These are phyloP conservation scores for Melanaphis sacchari DNA, from an alignment of 1,140 invertebrate genomes.

Conservation along the genomic window DNA sequence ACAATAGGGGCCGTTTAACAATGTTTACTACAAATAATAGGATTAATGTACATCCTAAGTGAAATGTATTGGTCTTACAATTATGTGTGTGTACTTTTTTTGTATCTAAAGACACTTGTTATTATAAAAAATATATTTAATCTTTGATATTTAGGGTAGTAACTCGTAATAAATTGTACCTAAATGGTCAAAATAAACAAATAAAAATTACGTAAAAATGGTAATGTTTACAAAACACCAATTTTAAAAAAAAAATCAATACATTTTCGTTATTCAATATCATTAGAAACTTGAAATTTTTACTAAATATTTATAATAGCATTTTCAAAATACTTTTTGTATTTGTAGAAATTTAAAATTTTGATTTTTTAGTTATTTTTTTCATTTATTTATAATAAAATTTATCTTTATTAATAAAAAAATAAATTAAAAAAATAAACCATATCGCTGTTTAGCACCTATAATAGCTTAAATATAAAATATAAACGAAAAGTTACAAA, in stretches of 20 bases:
- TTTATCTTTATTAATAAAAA: too few species aligned
- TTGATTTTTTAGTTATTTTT: too few species aligned
- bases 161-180: background rate
- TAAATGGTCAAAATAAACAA: background rate
- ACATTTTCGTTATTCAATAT: too few species aligned
- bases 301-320: too few species aligned
- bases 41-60: background rate
- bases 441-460: too few species aligned
- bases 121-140: background rate
- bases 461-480: too few species aligned
- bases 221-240: too few species aligned
- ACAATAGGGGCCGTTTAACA: background rate
- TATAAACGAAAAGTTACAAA: too few species aligned
- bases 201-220: background rate
- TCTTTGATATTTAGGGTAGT: background rate
- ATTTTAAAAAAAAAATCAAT: too few species aligned
- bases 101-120: background rate
- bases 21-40: background rate
- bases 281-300: background rate
- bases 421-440: too few species aligned
- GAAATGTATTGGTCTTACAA: background rate
- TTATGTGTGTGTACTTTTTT: background rate
- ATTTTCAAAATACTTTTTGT: background rate
- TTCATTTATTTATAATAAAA: background rate
- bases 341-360: too few species aligned